Base-by-base conservation (phyloP, 2,888 invertebrate species). In the Alentia gelatinosa region DNA sequence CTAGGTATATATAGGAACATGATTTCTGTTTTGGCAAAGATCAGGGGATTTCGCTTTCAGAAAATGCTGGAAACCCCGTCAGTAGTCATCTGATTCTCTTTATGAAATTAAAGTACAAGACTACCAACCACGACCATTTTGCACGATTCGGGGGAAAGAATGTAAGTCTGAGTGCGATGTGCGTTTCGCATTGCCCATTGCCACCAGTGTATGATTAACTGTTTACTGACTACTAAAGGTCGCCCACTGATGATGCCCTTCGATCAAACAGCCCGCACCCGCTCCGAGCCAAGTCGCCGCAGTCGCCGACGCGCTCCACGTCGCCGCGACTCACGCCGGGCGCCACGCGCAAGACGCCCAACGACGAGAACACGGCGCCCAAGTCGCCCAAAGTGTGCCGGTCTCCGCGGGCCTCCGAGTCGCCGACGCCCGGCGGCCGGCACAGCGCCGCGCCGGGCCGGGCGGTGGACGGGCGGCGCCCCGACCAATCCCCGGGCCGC, bases 401-500 rank as follows among this genome's bases (percentile, higher is more conserved):
- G 68, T 86, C 90, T 7, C 68, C 84, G 0, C 50, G 63, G 39
- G 12, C 89, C 23, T 33, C 89, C 3, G 89, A 50, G 37, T 89
- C 89, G 0, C 42, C 42, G 9, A 33, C 40, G 23, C 88, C 88
- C 4, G 50, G 88, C 88, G 19, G 56, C 3, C 15, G 33, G 30
- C 30, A 5, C 74, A 33, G 26, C 1, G n/a, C 4, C 30, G 30
- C 74, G 5, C 30, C 3, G 74, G 30, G 4, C 30, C 30, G 30
- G 74, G 83, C 35, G 15, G 39, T 19, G 1, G 79, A 1, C 35
- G 9, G 9, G 1, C 42, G 50, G 12, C 40, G 90, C 12, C 35
- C 90, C 0, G 90, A 90, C 42, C 90, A 90, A 30, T 90, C 90
- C 4, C 90, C 42, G 1, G 42, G 83, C 26, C 30, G 37, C 23